These are phyloP conservation scores for Crocodylus rhombifer DNA, from an alignment of 2,797 vertebrate species.

Conservation along the genomic window DNA sequence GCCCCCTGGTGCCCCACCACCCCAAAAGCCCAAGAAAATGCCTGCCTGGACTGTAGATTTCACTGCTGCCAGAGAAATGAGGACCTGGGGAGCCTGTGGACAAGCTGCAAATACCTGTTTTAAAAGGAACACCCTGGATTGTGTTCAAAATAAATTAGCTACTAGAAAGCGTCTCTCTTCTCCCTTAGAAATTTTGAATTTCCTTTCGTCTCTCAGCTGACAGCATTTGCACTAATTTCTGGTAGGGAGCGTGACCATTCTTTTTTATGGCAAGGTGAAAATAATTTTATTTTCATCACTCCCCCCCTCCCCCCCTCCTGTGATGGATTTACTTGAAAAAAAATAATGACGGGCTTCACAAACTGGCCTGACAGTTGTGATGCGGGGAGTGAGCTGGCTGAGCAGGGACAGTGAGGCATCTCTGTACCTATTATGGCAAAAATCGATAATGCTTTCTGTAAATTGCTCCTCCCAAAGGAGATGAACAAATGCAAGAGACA, in stretches of 20 bases:
- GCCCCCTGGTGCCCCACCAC: neutral
- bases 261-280: slow-evolving; percentile 85
- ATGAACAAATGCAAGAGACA: slow-evolving; percentile 86
- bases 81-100: slow-evolving; percentile 33
- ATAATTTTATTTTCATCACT: slow-evolving; percentile 86
- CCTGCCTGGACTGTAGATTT: slow-evolving; percentile 28
- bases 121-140: slow-evolving; percentile 70
- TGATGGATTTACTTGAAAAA: slow-evolving; percentile 86
- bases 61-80: slow-evolving; percentile 17
- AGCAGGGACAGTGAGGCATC: slow-evolving; percentile 84
- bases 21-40: slow-evolving; percentile 55
- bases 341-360: slow-evolving; percentile 86
- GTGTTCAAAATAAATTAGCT: slow-evolving; percentile 66
- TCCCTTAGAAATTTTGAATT: slow-evolving; percentile 78
- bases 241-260: slow-evolving; percentile 80
- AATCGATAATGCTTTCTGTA: slow-evolving; percentile 90
- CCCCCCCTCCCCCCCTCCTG: slow-evolving; percentile 69
- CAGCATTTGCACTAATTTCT: slow-evolving; percentile 88
- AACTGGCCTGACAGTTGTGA: slow-evolving; percentile 86
- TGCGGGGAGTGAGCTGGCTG: slow-evolving; percentile 82
- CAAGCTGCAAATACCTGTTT: slow-evolving; percentile 42
- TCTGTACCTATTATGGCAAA: slow-evolving; percentile 89
- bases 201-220: slow-evolving; percentile 80
- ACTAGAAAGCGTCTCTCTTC: slow-evolving; percentile 40
- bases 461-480: slow-evolving; percentile 89